Conservation (phyloP, 2,797 vertebrate genomes). For the Simalia tracyae region DNA sequence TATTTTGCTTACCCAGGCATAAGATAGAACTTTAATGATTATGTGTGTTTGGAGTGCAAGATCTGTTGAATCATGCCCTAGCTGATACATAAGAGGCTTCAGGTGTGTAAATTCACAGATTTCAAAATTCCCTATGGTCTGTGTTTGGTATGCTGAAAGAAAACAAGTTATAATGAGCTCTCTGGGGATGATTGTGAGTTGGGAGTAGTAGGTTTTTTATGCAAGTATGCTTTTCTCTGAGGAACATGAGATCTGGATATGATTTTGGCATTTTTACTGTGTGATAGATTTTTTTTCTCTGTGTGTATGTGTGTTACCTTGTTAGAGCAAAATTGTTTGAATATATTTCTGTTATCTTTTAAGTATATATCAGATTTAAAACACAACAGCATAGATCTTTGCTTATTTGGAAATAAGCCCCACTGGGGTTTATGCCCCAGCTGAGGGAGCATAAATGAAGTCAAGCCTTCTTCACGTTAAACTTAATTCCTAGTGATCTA, state of each 20-base stretch:
- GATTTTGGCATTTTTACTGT: background rate
- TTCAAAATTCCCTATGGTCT: background rate
- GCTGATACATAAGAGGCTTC: conserved; percentile 7
- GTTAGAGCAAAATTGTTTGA: background rate
- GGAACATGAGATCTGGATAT: background rate
- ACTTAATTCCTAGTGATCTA: background rate
- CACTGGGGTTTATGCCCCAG: background rate
- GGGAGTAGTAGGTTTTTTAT: background rate
- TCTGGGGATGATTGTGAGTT: conserved; percentile 28
- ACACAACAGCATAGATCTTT: background rate
- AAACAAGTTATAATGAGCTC: conserved; percentile 50
- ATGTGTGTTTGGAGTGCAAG: conserved; percentile 12
- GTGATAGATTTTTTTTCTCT: too few species aligned
- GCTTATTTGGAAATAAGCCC: background rate
- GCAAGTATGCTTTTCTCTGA: background rate
- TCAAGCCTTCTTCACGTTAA: background rate
- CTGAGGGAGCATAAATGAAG: background rate
- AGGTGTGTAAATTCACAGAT: conserved; percentile 15
- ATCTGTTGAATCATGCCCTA: conserved; percentile 19
- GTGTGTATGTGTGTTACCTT: too few species aligned
- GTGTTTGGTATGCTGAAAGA: background rate
- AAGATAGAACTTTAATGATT: background rate
- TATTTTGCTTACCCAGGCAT: background rate
- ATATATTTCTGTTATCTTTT: background rate
- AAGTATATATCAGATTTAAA: background rate